Conservation (phyloP, 2,113 vertebrate species). For the Cygnus buccinator region DNA sequence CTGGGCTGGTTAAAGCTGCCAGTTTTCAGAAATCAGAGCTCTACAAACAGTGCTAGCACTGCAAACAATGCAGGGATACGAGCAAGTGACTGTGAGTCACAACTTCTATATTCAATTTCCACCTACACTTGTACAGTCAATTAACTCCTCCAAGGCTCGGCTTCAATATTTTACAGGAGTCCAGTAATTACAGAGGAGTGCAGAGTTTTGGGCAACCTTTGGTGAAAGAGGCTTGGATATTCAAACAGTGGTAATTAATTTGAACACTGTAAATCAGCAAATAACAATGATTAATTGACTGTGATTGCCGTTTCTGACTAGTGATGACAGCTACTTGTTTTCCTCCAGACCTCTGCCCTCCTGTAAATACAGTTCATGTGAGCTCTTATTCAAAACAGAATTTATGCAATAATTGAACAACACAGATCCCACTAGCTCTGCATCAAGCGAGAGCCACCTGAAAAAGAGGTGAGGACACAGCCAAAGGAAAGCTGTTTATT, state of each 20-base stretch:
- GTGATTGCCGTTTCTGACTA: neutral
- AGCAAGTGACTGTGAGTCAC: constrained; percentile 39
- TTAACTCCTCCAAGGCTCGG: constrained; percentile 16
- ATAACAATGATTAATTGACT: neutral
- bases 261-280: neutral
- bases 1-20: neutral
- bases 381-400: neutral
- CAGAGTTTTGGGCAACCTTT: neutral
- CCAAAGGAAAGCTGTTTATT: neutral
- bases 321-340: neutral
- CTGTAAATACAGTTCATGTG: too few relatives aligned
- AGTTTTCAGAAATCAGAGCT: neutral
- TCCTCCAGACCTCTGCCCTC: neutral
- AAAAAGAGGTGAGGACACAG: accelerated
- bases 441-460: neutral
- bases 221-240: neutral
- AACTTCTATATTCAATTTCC: constrained; percentile 8
- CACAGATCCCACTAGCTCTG: neutral
- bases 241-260: neutral
- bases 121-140: constrained; percentile 32
- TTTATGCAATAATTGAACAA: neutral
- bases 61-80: constrained; percentile 33
- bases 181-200: neutral
- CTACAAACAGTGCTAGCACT: neutral
- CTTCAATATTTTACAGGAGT: neutral